Percentiles rank a stretch among this genome's conserved stretches.
Evolutionary conservation across 2,888 invertebrate genomes (phyloP).

Genomic region (Pheosia tremula): DNA sequence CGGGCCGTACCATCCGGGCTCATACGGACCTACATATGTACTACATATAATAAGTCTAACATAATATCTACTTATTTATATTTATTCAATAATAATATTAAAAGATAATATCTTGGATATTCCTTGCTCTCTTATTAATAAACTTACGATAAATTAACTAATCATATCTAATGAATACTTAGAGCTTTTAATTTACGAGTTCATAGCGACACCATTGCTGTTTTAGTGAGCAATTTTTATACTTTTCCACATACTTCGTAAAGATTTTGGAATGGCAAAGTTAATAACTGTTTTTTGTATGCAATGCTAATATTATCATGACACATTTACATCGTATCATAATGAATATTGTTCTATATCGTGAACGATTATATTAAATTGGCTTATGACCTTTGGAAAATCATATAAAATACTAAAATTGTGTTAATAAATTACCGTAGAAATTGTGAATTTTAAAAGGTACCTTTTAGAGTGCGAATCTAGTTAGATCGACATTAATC

Average conservation of each 20-base stretch:
- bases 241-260: background rate
- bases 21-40: conserved; percentile 29
- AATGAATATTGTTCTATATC: too few species aligned
- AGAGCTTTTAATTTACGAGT: conserved; percentile 64
- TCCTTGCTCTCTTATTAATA: conserved; percentile 74
- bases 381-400: too few species aligned
- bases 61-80: conserved; percentile 63
- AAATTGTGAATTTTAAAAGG: too few species aligned
- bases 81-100: conserved; percentile 57
- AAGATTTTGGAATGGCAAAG: too few species aligned
- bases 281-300: too few species aligned
- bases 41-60: conserved; percentile 63
- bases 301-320: too few species aligned
- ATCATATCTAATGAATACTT: conserved; percentile 81
- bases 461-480: too few species aligned
- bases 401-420: too few species aligned
- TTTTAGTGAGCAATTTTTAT: conserved; percentile 69
- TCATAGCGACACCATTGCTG: conserved; percentile 63
- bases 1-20: conserved; percentile 63
- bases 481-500: too few species aligned
- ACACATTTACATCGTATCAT: too few species aligned
- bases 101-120: conserved; percentile 82
- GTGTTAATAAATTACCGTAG: too few species aligned
- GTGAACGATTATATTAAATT: too few species aligned
- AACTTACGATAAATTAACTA: conserved; percentile 78